A percentile compares a stretch with the other conserved stretches of the same genome.
phyloP scores from a whole-genome alignment of 1,140 invertebrate genomes.

The Drosophila micromelanica region DNA sequence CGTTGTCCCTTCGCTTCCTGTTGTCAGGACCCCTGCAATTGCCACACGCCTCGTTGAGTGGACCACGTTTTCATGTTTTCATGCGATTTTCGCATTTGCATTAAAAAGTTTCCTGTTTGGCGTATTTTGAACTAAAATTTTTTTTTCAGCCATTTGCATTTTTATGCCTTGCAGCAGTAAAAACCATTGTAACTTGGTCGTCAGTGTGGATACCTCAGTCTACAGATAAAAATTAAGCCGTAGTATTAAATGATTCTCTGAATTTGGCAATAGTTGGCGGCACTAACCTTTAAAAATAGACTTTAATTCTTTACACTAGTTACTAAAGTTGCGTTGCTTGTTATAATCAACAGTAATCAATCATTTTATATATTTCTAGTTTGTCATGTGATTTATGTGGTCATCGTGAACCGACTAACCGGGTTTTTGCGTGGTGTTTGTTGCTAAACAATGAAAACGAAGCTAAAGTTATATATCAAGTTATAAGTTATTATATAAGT shows the following conservation, averaged over 20 bases:
- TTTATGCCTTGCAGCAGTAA: conserved; percentile 42
- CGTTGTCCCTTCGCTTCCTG: conserved; percentile 63
- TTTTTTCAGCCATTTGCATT: conserved; percentile 66
- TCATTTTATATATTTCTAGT: conserved; percentile 23
- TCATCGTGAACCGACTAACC: background rate
- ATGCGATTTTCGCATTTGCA: conserved; percentile 76
- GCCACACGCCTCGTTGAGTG: conserved; percentile 55
- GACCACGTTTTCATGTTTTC: conserved; percentile 59
- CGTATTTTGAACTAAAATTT: conserved; percentile 60
- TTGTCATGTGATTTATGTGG: conserved; percentile 34
- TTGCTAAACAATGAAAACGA: conserved; percentile 9
- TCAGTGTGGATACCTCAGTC: conserved; percentile 1
- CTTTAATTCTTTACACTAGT: background rate
- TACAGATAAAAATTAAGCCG: conserved; percentile 14
- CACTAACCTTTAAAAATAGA: background rate
- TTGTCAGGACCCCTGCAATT: conserved; percentile 51
- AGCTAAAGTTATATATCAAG: too few relatives aligned
- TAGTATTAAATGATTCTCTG: conserved; percentile 32
- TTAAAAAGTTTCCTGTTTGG: conserved; percentile 73
- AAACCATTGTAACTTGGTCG: background rate
- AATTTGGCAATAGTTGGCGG: conserved; percentile 9
- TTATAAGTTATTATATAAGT: too few relatives aligned
- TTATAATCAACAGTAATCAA: conserved; percentile 27
- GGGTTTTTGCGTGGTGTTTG: background rate
- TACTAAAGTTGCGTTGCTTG: background rate